Conservation (phyloP, 2,113 vertebrate genomes). For the Corythoichthys intestinalis region DNA sequence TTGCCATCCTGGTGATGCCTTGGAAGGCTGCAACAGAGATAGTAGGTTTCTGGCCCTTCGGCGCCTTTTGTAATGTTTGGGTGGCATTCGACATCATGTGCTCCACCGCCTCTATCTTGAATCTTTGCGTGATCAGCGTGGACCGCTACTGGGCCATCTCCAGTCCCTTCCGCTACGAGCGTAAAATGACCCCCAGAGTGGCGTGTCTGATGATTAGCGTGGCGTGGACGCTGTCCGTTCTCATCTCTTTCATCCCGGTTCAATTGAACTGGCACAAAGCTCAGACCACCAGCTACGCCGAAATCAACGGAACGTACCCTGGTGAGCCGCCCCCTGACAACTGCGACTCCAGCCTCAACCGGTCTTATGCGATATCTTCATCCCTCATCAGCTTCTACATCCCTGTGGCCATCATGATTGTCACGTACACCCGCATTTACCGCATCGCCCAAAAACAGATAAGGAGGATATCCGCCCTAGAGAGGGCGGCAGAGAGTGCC, state of each 20-base stretch:
- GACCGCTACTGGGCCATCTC: slow-evolving; percentile 99
- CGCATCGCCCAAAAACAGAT: slow-evolving; percentile 96
- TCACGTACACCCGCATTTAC: slow-evolving; percentile 97
- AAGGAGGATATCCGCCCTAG: slow-evolving; percentile 91
- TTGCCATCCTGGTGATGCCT: slow-evolving; percentile 96
- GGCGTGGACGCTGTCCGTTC: slow-evolving; percentile 90
- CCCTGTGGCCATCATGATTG: slow-evolving; percentile 96
- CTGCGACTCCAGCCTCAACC: slow-evolving; percentile 94
- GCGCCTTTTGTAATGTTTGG: slow-evolving; percentile 94
- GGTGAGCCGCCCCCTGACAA: slow-evolving; percentile 76
- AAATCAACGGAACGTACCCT: slow-evolving; percentile 76
- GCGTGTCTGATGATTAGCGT: slow-evolving; percentile 93
- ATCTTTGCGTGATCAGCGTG: slow-evolving; percentile 96
- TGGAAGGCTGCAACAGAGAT: slow-evolving; percentile 97
- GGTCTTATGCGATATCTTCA: slow-evolving; percentile 97
- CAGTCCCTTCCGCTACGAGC: slow-evolving; percentile 92
- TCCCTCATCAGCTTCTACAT: slow-evolving; percentile 98
- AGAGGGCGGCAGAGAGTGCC: slow-evolving; percentile 92
- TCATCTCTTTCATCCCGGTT: slow-evolving; percentile 97
- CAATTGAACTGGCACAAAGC: slow-evolving; percentile 98
- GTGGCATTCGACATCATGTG: slow-evolving; percentile 99
- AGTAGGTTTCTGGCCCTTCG: slow-evolving; percentile 94
- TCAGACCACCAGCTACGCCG: slow-evolving; percentile 69
- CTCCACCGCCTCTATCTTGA: slow-evolving; percentile 95
- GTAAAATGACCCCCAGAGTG: slow-evolving; percentile 97